Evolutionary conservation across 2,113 vertebrate species (phyloP), one percentile per base, ranked within the genome.

Genomic region (Tretioscincus oriximinensis): DNA sequence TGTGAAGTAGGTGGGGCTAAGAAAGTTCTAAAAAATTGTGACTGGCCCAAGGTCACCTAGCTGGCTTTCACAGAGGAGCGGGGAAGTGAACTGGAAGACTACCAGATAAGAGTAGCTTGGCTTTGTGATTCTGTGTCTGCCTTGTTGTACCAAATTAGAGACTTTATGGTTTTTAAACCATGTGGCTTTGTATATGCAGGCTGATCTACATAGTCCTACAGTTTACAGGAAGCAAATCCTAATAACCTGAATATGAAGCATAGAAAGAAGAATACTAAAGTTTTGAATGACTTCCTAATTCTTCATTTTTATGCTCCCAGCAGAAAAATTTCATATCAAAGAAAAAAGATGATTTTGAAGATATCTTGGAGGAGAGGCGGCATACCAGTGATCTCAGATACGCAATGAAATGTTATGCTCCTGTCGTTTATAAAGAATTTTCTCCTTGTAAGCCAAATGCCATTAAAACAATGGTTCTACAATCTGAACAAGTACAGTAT

Each of bases 311-410:
- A 10, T 86, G 79, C 88, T 88, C 86, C 91, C 85, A 95, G 93
- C 94, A 96, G 93, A 95, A 96, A 90, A 96, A 98, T 66, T 92
- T 96, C 3, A 92, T 92, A 69, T 93, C 95, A 78, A 98, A 96
- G 93, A 99, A 98, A 31, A 95, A 97, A 90, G 97, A 99, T 89
- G 97, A 98, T 24, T 97, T 99, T 90, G 98, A 99, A 95, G 99
- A 99, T 90, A 92, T 97, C 9, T 82, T 99, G 87, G 97, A 99
- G 87, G 99, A 99, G 83, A 96, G 98, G 64, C 94, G 97, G 65
- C 93, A 92, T 71, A 96, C 95, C 91, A 99, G 98, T n/a, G 99
- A 99, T 91, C 80, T 99, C 85, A 94, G 96, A 90, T 99, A 98
- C 1, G 98, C 98, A 0, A 96, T 99, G 92, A 96, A 92, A 85